Conservation (phyloP, 2,113 vertebrate species). For the Zonotrichia leucophrys region DNA sequence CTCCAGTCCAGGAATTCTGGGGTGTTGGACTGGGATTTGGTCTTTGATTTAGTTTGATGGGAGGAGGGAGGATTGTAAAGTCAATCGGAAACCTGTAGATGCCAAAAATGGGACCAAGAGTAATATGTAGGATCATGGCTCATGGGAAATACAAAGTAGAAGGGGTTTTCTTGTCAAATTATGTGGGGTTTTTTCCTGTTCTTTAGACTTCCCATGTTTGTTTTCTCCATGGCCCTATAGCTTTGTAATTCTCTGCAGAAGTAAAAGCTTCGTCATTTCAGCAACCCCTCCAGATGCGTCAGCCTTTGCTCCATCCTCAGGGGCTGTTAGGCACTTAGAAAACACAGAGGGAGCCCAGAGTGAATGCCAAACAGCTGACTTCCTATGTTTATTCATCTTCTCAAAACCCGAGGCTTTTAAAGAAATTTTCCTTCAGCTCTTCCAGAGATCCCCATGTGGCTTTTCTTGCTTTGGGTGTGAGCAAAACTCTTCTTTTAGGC, state of each 20-base stretch:
- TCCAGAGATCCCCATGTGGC: background rate
- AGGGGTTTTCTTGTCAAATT: background rate
- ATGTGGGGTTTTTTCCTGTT: background rate
- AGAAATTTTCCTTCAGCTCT: background rate
- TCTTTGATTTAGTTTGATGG: background rate
- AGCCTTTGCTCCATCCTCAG: background rate
- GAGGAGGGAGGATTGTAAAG: background rate
- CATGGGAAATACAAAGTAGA: background rate
- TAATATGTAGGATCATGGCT: background rate
- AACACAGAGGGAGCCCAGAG: background rate
- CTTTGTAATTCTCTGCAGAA: background rate
- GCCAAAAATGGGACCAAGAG: background rate
- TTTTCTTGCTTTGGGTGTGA: background rate
- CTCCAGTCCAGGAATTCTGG: background rate
- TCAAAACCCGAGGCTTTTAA: background rate
- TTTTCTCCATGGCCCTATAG: background rate
- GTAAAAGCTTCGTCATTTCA: background rate
- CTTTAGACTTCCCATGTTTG: background rate
- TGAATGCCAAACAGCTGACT: background rate
- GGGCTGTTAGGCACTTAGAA: background rate
- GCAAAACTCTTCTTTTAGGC: background rate
- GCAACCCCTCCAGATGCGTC: accelerated
- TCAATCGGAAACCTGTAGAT: background rate
- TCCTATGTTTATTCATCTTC: background rate
- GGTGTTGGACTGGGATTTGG: background rate